Base-by-base conservation (phyloP, 1,140 invertebrate genomes). In the Tribolium castaneum region DNA sequence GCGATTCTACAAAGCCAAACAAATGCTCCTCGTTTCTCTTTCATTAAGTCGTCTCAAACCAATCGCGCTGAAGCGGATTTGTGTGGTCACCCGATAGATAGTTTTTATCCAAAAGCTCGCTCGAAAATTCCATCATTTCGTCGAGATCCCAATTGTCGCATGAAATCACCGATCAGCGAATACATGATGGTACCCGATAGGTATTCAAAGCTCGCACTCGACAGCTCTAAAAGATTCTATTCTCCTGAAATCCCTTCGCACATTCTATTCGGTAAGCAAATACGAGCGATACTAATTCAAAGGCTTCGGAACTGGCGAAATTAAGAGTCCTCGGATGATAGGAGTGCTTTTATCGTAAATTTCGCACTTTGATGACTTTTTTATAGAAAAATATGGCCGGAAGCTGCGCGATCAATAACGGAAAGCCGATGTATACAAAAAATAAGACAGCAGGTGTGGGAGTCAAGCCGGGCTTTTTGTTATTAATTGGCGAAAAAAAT, bases 171-270 rank as follows among this genome's bases (percentile, higher is more conserved):
- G 56, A 62, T 62, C 56, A 62, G 25, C 56, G 25, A 25, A 66
- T 35, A 66, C 59, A 66, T 35, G 59, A 66, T 66, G 59, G 59
- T 39, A 39, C 30, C 59, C 59, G 59, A 66, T 66, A 66, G 30
- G 59, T 66, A 66, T 66, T 66, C 59, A 66, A 39, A 66, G 59
- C 59, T 66, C 30, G 59, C 59, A 39, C 59, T 66, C 59, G 59
- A 34, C 59, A 35, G 59, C 59, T 39, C 59, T 34, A 39, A 66
- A 66, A 35, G 59, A 66, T 66, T 66, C 59, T 35, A 66, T 66
- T 35, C 59, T 30, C 30, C 59, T 66, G 30, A 66, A 66, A 66
- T 62, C 59, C 34, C 19, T 66, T 12, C 14, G 5, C 59, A 35
- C 59, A 34, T 34, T 12, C 14, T 22, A 59, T 12, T 45, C 5